Conservation (phyloP, 2,797 vertebrate species). For the Lepidocolaptes lacrymiger region DNA sequence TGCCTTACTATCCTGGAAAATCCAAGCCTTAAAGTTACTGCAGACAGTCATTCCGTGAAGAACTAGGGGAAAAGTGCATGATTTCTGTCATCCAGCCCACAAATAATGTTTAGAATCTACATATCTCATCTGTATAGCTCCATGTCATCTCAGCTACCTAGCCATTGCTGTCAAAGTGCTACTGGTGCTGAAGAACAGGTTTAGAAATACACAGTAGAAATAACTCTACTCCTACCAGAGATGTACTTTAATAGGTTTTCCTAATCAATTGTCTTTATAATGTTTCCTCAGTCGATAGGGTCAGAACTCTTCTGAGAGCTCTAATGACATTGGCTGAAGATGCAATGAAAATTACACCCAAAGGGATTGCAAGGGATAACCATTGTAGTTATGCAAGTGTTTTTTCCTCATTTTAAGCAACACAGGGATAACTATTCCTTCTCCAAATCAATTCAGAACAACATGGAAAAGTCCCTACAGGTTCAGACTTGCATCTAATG, state of each 20-base stretch:
- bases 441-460: not conserved
- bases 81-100: not conserved
- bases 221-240: not conserved
- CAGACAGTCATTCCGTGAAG: not conserved
- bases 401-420: not conserved
- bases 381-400: not conserved
- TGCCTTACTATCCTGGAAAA: not conserved
- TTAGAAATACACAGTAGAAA: not conserved
- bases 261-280: not conserved
- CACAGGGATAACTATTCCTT: not conserved
- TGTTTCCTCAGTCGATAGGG: not conserved
- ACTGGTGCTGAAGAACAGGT: not conserved
- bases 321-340: conserved; percentile 1
- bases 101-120: not conserved
- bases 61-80: not conserved
- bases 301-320: not conserved
- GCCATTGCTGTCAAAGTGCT: not conserved
- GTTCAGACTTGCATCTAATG: not conserved
- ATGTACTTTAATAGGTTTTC: not conserved
- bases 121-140: not conserved
- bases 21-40: not conserved
- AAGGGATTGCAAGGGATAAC: not conserved
- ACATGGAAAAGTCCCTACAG: no score
- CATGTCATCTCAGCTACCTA: not conserved
- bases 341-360: not conserved